Conservation (phyloP, 2,797 vertebrate species). For the Typhlichthys eigenmanni region DNA sequence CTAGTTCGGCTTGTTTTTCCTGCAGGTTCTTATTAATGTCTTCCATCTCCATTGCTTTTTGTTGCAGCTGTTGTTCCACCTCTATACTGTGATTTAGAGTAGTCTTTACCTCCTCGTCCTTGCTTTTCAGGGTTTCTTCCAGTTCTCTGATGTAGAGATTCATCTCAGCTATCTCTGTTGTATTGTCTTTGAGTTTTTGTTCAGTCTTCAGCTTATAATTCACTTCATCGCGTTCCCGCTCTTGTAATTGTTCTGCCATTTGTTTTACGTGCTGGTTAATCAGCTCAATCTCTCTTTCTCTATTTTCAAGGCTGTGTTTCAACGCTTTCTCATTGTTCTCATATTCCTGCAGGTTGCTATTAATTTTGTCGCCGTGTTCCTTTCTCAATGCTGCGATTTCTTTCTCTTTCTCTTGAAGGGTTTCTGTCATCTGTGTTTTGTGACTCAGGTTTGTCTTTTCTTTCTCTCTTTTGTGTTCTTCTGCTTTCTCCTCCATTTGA, state of each 20-base stretch:
- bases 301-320: slow-evolving; percentile 27
- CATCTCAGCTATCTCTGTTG: slow-evolving; percentile 27
- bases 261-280: slow-evolving; percentile 12
- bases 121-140: slow-evolving; percentile 45
- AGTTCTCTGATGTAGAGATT: slow-evolving; percentile 38
- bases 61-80: slow-evolving; percentile 37
- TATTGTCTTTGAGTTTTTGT: slow-evolving; percentile 26
- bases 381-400: slow-evolving; percentile 28
- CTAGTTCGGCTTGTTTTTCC: slow-evolving; percentile 42
- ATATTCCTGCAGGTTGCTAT: slow-evolving; percentile 10
- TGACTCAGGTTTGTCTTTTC: slow-evolving; percentile 17
- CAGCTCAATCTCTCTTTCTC: slow-evolving; percentile 15
- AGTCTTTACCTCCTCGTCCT: slow-evolving; percentile 52
- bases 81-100: slow-evolving; percentile 49
- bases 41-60: slow-evolving; percentile 42
- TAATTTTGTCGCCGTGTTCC: slow-evolving; percentile 28
- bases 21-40: slow-evolving; percentile 35
- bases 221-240: slow-evolving; percentile 10
- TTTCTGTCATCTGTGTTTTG: slow-evolving; percentile 22
- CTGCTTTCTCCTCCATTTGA: slow-evolving; percentile 20
- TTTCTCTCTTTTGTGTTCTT: slow-evolving; percentile 45
- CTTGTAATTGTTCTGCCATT: slow-evolving; percentile 4
- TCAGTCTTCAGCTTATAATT: slow-evolving; percentile 26
- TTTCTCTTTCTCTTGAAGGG: slow-evolving; percentile 29
- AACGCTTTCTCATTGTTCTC: not conserved